Evolutionary conservation across 2,888 invertebrate species (phyloP), one percentile per base, ranked within the genome.

Genomic region (Nemotelus pantherinus): DNA sequence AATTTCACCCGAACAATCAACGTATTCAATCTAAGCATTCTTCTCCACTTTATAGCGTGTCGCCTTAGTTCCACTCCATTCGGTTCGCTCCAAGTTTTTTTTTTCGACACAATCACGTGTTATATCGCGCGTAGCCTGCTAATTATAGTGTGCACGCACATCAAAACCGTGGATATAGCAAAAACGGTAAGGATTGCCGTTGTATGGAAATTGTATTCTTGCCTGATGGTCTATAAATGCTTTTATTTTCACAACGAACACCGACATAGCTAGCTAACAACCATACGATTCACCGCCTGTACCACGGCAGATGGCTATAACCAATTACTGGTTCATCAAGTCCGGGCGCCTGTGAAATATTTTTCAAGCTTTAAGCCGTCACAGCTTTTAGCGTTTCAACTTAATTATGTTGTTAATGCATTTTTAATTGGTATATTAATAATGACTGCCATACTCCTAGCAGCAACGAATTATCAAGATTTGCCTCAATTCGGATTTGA

Each of bases 71-170:
- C 43, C 10, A 10, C 10, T 57, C 25, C 10, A 5, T 9, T 57
- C 25, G n/a, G 10, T 57, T 10, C 57, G 10, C 9, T 4, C 3
- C 57, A 57, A 57, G n/a, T 25, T 57, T 2, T 25, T 25, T 25
- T 63, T 3, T 41, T 7, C 5, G 39, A 63, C 43, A 41, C n/a
- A 63, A 71, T 72, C 72, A 72, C 72, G 72, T 72, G 72, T 58
- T 57, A 72, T 50, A 72, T 72, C 58, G 58, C 58, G 72, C 72
- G 72, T 72, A 72, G 58, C 47, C 25, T 58, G 58, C 72, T 72
- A 72, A 72, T 72, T 72, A 72, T 45, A 25, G 57, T 25, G 44
- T 4, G 45, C 72, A 72, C 72, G 72, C 72, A 71, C 48, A 68
- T 44, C 44, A 7, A 3, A 58, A 58, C 39, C 58, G 58, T 3